Conservation (phyloP, 2,888 invertebrate genomes). For the Drosophila acutilabella region DNA sequence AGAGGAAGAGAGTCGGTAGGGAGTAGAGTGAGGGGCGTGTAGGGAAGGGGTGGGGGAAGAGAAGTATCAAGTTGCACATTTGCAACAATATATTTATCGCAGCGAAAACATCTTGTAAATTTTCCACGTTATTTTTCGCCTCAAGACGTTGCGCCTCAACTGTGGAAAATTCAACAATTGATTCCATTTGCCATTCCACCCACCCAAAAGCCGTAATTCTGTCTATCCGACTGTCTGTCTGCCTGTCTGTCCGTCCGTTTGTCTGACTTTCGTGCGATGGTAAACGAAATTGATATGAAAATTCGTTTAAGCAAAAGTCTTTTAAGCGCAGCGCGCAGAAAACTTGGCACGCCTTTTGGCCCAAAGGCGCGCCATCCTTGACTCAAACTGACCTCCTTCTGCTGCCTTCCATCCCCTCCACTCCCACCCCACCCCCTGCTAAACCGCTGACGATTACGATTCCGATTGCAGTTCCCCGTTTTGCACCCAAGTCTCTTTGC, state of each 20-base stretch:
- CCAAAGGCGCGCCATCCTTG: conserved; percentile 48
- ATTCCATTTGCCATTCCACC: conserved; percentile 73
- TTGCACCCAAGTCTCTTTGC: conserved; percentile 9
- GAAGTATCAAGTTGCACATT: conserved; percentile 56
- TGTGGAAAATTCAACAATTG: conserved; percentile 75
- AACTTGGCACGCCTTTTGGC: conserved; percentile 57
- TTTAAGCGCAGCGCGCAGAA: conserved; percentile 47
- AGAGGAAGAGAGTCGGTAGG: neutral
- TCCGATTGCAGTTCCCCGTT: conserved; percentile 11
- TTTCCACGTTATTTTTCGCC: conserved; percentile 62
- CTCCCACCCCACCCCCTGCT: neutral
- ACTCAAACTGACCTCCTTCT: conserved; percentile 43
- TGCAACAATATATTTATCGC: conserved; percentile 80
- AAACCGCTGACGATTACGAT: conserved; percentile 17
- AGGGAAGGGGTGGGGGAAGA: neutral
- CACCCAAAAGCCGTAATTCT: conserved; percentile 12
- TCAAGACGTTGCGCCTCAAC: conserved; percentile 24
- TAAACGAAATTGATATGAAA: conserved; percentile 75
- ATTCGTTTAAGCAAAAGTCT: conserved; percentile 75
- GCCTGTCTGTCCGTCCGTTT: neutral
- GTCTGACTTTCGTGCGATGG: conserved; percentile 18
- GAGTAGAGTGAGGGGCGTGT: neutral
- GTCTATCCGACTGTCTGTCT: neutral
- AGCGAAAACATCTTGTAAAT: conserved; percentile 80
- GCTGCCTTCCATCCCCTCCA: neutral